Conservation (phyloP, 1,140 invertebrate genomes). For the Paralvinella palmiformis region DNA sequence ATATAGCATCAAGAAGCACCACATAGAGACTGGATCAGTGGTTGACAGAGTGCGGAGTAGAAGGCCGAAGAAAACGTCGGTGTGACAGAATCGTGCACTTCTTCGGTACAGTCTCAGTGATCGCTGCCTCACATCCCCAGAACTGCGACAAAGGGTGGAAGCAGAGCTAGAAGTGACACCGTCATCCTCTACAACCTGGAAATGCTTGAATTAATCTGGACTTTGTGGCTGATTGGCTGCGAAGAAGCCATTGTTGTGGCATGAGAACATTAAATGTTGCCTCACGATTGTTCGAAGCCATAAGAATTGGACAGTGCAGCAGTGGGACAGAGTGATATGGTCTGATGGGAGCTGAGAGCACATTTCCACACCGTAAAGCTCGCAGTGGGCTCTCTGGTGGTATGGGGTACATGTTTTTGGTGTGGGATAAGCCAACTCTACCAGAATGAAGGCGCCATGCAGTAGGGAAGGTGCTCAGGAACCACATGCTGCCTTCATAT, state of each 20-base stretch:
- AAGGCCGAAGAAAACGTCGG: slow-evolving; percentile 6
- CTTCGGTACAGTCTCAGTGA: background rate
- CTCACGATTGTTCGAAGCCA: background rate
- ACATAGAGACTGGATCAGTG: too few relatives aligned
- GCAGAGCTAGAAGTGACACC: background rate
- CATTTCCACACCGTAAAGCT: too few relatives aligned
- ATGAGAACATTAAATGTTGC: background rate
- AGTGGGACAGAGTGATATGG: background rate
- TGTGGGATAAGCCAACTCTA: too few relatives aligned
- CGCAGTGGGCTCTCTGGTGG: too few relatives aligned
- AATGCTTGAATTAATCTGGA: background rate
- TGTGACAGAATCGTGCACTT: background rate
- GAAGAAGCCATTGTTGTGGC: slow-evolving; percentile 8
- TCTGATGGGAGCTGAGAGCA: slow-evolving; percentile 3
- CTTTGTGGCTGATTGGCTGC: background rate
- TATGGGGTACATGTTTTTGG: too few relatives aligned
- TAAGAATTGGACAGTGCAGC: slow-evolving; percentile 1
- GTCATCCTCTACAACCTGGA: background rate
- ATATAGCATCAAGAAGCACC: too few relatives aligned
- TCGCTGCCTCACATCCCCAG: slow-evolving; percentile 1
- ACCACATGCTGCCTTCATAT: too few relatives aligned
- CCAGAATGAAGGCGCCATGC: too few relatives aligned
- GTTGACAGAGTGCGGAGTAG: too few relatives aligned
- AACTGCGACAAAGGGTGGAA: background rate
- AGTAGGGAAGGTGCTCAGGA: too few relatives aligned